Conservation (phyloP, 2,113 vertebrate species). For the Channa argus region DNA sequence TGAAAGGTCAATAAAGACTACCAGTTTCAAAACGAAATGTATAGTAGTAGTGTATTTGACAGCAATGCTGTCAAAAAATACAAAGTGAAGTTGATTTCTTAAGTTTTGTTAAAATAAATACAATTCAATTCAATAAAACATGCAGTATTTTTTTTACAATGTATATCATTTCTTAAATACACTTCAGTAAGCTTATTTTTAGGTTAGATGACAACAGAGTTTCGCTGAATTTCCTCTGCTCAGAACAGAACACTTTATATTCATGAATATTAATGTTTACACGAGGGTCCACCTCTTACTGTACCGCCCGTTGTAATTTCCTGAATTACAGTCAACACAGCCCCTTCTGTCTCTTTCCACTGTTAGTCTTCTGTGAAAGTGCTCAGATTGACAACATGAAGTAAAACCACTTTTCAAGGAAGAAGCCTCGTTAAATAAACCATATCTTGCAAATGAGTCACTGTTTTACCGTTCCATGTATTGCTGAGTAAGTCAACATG, state of each 20-base stretch:
- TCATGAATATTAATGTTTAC: slow-evolving; percentile 54
- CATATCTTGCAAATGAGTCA: slow-evolving; percentile 54
- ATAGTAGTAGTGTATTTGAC: no score
- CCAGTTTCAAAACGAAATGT: no score
- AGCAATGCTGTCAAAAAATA: no score
- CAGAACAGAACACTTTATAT: slow-evolving; percentile 46
- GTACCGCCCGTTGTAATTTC: slow-evolving; percentile 51
- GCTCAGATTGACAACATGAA: slow-evolving; percentile 6
- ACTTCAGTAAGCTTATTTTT: background rate
- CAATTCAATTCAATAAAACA: no score
- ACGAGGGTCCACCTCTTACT: slow-evolving; percentile 16
- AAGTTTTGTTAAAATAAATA: no score
- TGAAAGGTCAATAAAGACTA: no score
- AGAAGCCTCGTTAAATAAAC: slow-evolving; percentile 44
- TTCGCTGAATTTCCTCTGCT: background rate
- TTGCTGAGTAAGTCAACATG: slow-evolving; percentile 15
- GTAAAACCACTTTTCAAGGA: slow-evolving; percentile 34
- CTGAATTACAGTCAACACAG: slow-evolving; percentile 62
- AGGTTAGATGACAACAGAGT: background rate
- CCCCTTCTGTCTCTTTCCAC: slow-evolving; percentile 39
- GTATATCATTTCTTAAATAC: no score
- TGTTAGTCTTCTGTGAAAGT: slow-evolving; percentile 11
- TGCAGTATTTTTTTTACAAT: no score
- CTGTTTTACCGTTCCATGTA: background rate
- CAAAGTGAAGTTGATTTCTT: no score